Evolutionary conservation across 2,113 vertebrate genomes (phyloP), one percentile per base, ranked within the genome.

Genomic region (Macquaria australasica): DNA sequence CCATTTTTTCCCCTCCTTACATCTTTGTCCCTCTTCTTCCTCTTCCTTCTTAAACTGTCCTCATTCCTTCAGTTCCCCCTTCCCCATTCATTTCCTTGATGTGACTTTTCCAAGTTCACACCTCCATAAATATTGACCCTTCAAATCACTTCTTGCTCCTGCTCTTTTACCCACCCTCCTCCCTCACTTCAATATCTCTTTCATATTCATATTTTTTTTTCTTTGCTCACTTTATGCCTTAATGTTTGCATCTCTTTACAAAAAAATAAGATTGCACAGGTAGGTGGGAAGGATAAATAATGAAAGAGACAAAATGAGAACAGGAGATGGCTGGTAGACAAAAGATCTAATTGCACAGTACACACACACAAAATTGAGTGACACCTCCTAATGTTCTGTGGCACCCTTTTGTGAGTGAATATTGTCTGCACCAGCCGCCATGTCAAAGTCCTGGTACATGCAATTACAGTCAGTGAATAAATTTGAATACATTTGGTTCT

Each of bases 391-490:
- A 77, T 77, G 60, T 76, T 81, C 25, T 56, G 12, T 9, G 64
- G 69, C 53, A 37, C 14, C 31, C 25, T 58, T 87, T 70, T 81
- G 25, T 71, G 39, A 68, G 55, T 37, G 66, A 79, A 68, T 53
- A 73, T 79, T 62, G 78, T 89, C 82, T 66, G 77, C 76, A 77
- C 23, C 15, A 67, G 28, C 43, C 76, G 20, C 16, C n/a, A 70
- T 83, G 82, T 87, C 84, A 84, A 58, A 83, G 50, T 70, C 53
- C 28, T 34, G 21, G 51, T 82, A 64, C 79, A 73, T 62, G 67
- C 73, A 74, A 88, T 84, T 82, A 83, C 10, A 72, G 55, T 58
- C 10, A 1, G 50, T 66, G 89, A 89, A 89, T 92, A 90, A 39
- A 90, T 88, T 60, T 88, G 34, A 87, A 90, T 86, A 64, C 7